Base-by-base conservation (phyloP, 2,797 vertebrate species). In the Salmo trutta region DNA sequence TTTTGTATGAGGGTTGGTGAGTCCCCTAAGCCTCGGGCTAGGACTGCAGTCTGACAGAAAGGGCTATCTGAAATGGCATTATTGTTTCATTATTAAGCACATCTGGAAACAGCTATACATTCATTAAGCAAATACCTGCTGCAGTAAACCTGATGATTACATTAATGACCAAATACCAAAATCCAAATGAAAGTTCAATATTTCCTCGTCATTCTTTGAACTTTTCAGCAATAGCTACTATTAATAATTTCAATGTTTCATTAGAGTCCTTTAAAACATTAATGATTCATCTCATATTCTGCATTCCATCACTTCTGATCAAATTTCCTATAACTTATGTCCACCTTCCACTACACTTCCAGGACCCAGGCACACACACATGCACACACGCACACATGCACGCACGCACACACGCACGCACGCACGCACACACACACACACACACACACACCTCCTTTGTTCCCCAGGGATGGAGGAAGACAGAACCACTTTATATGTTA, bases 81-180 rank as follows among this genome's bases (percentile, higher is more conserved):
- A 88, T 84, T 88, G 75, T 82, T 47, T 12, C 10, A 47, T 47
- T 47, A 47, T 47, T 47, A 47, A 47, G 41, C 41, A 79, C 80
- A 87, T 87, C 82, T 89, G 77, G 88, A 83, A 88, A 90, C 83
- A 76, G 84, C 88, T 88, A 83, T 83, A 88, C 84, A 85, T 88
- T 87, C 90, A 92, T 92, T 90, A 91, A 88, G 88, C 85, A 88
- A 73, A 76, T 79, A 41, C 74, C 65, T 78, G 81, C 84, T 85
- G 78, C 83, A 90, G 79, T 88, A 77, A 81, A 80, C 80, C 79
- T 81, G 79, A 82, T 90, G 86, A 85, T 83, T 53, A 86, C 77
- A 80, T 87, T 79, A 86, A 89, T 90, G 0, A 79, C 41, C 41
- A 47, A 88, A 88, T 89, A 81, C 82, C 84, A 84, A 84, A 83